phyloP scores from a whole-genome alignment of 2,113 vertebrate species.

The Boulengeromyrus knoepffleri region DNA sequence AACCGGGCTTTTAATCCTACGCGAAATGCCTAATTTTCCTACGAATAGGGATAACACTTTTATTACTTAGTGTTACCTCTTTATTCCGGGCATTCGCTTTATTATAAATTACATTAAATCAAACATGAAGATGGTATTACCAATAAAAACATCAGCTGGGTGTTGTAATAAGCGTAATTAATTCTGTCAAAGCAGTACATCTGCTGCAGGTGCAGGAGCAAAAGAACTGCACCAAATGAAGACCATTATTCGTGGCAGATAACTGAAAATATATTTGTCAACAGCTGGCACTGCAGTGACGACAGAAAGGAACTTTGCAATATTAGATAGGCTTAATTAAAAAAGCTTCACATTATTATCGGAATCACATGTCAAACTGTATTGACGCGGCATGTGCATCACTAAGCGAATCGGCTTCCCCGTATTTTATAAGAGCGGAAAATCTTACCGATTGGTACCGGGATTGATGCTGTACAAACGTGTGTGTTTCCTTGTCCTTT shows the following conservation, averaged over 20 bases:
- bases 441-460: constrained; percentile 49
- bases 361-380: background rate
- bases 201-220: background rate
- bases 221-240: background rate
- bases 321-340: background rate
- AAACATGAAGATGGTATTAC: background rate
- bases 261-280: background rate
- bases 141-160: background rate
- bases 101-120: background rate
- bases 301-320: background rate
- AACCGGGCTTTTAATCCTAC: background rate
- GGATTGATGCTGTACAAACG: constrained; percentile 24
- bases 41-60: background rate
- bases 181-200: background rate
- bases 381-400: background rate
- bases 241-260: background rate
- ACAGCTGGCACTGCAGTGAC: background rate
- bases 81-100: background rate
- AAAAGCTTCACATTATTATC: background rate
- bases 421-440: background rate
- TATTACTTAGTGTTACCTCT: background rate
- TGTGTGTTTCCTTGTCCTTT: constrained; percentile 41
- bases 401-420: background rate
- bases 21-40: background rate
- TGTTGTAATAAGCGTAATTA: background rate